These are phyloP conservation scores for Ispidina lecontei DNA, from an alignment of 2,797 vertebrate genomes.

Conservation along the genomic window DNA sequence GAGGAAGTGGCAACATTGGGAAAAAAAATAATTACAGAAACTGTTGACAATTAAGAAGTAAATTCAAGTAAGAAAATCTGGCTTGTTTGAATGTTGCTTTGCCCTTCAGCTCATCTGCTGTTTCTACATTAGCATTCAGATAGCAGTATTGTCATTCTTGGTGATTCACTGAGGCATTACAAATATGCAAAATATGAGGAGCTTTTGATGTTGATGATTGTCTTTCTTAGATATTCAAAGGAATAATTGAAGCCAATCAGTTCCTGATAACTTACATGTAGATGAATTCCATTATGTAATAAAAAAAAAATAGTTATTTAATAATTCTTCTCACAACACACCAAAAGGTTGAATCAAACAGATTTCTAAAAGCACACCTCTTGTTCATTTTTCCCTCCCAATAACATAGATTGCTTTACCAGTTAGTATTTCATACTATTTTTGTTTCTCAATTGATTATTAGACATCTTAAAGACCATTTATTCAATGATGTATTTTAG, in stretches of 20 bases:
- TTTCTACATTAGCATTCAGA: slow-evolving; percentile 71
- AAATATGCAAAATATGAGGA: slow-evolving; percentile 72
- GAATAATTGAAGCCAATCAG: slow-evolving; percentile 67
- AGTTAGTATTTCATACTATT: neutral
- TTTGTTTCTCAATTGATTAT: slow-evolving; percentile 19
- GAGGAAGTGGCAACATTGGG: neutral
- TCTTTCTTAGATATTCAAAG: slow-evolving; percentile 67
- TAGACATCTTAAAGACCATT: neutral
- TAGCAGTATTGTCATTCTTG: slow-evolving; percentile 45
- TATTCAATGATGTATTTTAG: neutral
- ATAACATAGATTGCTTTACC: neutral
- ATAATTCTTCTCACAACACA: slow-evolving; percentile 48
- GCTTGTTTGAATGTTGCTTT: slow-evolving; percentile 62
- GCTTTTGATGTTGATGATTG: slow-evolving; percentile 63
- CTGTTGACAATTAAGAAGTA: neutral
- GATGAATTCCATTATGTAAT: slow-evolving; percentile 18
- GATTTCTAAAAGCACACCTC: neutral
- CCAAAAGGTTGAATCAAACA: slow-evolving; percentile 26
- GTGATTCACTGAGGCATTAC: slow-evolving; percentile 73
- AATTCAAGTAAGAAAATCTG: slow-evolving; percentile 38
- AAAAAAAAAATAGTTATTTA: neutral
- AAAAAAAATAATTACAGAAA: neutral
- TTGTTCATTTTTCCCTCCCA: neutral
- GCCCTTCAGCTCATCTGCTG: slow-evolving; percentile 72
- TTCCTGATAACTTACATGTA: slow-evolving; percentile 57